Percentiles rank a stretch among this genome's conserved stretches.
phyloP scores from a whole-genome alignment of 30 jellyfish, hydroid and myxozoan genomes.

The Hydra vulgaris region DNA sequence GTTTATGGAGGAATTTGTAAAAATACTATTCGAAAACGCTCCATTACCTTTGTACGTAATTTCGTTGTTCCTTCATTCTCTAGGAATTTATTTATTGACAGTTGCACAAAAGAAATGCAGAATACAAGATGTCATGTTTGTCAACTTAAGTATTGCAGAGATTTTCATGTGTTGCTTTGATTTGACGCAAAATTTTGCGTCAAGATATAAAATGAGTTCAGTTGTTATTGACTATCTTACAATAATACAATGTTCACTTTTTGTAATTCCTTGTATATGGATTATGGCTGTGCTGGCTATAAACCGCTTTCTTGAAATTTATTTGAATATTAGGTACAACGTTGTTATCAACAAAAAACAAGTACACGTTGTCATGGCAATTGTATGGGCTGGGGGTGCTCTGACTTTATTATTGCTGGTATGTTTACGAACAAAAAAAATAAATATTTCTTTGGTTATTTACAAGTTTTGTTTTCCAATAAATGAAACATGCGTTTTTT shows the following conservation, averaged over 20 bases:
- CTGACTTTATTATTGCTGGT: neutral
- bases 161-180: constrained; percentile 11
- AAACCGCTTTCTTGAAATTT: constrained; percentile 12
- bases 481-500: constrained; percentile 5
- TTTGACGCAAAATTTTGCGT: constrained; percentile 6
- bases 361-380: neutral
- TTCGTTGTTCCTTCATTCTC: constrained; percentile 1
- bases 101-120: constrained; percentile 6
- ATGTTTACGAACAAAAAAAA: neutral
- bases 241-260: constrained; percentile 9
- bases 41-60: neutral
- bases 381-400: constrained; percentile 4
- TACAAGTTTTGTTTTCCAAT: constrained; percentile 7
- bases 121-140: constrained; percentile 8
- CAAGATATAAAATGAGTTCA: neutral
- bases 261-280: constrained; percentile 11
- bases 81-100: constrained; percentile 18
- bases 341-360: neutral
- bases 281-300: constrained; percentile 7
- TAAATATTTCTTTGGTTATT: neutral
- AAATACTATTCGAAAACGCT: constrained; percentile 3
- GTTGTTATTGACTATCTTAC: constrained; percentile 3
- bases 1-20: neutral
- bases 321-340: neutral
- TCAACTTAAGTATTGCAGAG: constrained; percentile 17